Base-by-base conservation (phyloP, 2,797 vertebrate species). In the Furcifer pardalis region DNA sequence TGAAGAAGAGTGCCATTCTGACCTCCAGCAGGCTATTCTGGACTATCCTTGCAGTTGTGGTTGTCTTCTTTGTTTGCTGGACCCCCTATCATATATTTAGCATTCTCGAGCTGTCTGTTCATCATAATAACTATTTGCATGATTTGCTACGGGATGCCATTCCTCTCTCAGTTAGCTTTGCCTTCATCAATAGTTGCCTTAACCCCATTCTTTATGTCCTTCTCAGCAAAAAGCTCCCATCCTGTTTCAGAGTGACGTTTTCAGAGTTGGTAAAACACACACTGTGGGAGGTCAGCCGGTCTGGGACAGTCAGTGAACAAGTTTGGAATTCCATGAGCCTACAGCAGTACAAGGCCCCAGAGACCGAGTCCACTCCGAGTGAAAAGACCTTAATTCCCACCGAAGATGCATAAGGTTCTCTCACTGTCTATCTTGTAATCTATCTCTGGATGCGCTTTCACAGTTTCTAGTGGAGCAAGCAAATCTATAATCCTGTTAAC, bases 201-300 rank as follows among this genome's bases (percentile, higher is more conserved):
- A 99, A 99, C 92, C 98, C 98, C 4, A 93, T 99, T 84, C 97
- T 99, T 59, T 99, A 99, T 0, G 97, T 98, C 87, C 96, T 99
- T 30, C 94, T 99, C 27, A 97, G 97, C 87, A 98, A 97, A 88
- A 98, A 96, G 87, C 97, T 98, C 87, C 96, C 97, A 52, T 92
- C 71, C 5, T 96, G 96, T 79, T 93, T 99, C 27, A 97, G 94
- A 89, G 95, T 84, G 13, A 97, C 97, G 0, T 96, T 97, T 85
- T 95, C 98, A 23, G 96, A 97, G 75, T 93, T 98, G 69, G 97
- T 98, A 1, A 99, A 99, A 94, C 94, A 94, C 84, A 98, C 98
- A 0, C 94, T 99, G 77, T 95, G 97, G 94, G 98, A 98, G 91
- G 93, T 98, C 80, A 98, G 96, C 92, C 97, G 97, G 85, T 98